Conservation (phyloP, 2,797 vertebrate genomes). For the Halcyon chelicuti region DNA sequence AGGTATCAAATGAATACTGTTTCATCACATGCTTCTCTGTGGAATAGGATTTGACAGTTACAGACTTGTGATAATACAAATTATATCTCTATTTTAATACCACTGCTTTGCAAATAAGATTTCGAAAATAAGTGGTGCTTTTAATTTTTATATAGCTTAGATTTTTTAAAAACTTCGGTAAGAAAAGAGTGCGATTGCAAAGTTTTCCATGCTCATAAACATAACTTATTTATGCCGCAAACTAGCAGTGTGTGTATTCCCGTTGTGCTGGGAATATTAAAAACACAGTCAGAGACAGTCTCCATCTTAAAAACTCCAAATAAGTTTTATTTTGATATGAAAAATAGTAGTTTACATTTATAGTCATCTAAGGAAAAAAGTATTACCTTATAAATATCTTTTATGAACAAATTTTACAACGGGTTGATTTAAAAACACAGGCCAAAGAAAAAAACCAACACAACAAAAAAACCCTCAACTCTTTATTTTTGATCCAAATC, state of each 20-base stretch:
- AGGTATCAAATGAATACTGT: conserved; percentile 6
- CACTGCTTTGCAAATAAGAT: background rate
- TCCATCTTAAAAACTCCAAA: background rate
- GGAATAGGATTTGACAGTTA: conserved; percentile 5
- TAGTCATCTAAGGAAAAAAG: background rate
- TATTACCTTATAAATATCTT: background rate
- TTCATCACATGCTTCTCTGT: background rate
- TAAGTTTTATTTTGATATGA: background rate
- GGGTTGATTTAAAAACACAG: background rate
- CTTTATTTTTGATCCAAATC: background rate
- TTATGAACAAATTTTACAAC: background rate
- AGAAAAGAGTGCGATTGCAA: background rate
- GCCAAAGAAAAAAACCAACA: background rate
- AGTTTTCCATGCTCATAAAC: background rate
- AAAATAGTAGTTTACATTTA: background rate
- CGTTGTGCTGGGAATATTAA: background rate
- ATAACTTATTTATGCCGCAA: background rate
- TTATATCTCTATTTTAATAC: background rate
- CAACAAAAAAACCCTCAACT: background rate
- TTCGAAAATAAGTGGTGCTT: background rate
- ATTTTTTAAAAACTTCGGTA: background rate
- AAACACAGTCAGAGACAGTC: background rate
- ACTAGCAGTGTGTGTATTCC: background rate
- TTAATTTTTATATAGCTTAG: background rate
- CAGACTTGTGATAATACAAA: background rate